Evolutionary conservation across 2,113 vertebrate genomes (phyloP), one percentile per base, ranked within the genome.

Genomic region (Corydoras maculifer): DNA sequence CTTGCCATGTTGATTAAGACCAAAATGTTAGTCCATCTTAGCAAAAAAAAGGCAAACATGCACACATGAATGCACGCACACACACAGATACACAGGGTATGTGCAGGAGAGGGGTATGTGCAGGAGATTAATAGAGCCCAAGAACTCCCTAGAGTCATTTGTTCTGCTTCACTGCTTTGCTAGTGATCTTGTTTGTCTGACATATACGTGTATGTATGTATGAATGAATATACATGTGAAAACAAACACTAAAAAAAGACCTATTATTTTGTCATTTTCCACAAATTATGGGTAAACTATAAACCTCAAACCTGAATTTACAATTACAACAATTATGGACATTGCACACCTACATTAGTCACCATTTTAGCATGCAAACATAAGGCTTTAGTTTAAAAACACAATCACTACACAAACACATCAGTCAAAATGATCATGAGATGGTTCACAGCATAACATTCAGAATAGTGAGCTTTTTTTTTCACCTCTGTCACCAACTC

Each of bases 401-500:
- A 60, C 59, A 71, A 62, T 15, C 9, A 11, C 53, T 18, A 58
- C 59, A 60, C 15, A 49, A 31, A 25, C 18, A 48, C 50, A 73
- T 8, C 8, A 67, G 15, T 62, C 51, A 66, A 63, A 25, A 53
- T 15, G 12, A 31, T 60, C 61, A 62, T 9, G 30, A 10, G 15
- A 51, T 54, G 53, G 6, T 73, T 25, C 69, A 83, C 79, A 81
- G 67, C 58, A 83, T 82, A 82, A 75, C 79, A 81, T 79, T 18
- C 18, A 83, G 75, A 75, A 77, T 75, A n/a, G 75, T 75, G 75
- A 81, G 78, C n/a, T n/a, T 25, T 77, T 81, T 77, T 86, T 84
- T 87, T 88, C 87, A 90, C 88, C 87, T 88, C 88, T 94, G 92
- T 98, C 91, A 98, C 96, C 96, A 98, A 89, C 84, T 96, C 94